Percentiles rank a stretch among this genome's conserved stretches.
phyloP scores from a whole-genome alignment of 2,888 invertebrate species.

The Sericinus montela region DNA sequence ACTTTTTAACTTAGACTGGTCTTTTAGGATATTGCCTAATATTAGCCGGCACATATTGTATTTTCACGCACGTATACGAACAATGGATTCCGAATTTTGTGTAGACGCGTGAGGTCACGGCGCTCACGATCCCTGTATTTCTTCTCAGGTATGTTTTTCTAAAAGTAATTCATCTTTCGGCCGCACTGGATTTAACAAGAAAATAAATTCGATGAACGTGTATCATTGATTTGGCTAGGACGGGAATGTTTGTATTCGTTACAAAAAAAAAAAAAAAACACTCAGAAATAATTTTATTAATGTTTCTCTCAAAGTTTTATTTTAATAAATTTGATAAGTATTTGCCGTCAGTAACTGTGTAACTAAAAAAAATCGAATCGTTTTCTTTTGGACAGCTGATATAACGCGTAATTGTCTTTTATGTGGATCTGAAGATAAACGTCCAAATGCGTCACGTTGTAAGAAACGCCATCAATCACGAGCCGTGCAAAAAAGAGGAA shows the following conservation, averaged over 20 bases:
- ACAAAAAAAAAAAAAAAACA: background rate
- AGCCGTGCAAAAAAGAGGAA: constrained; percentile 47
- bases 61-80: constrained; percentile 61
- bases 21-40: constrained; percentile 47
- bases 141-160: constrained; percentile 29
- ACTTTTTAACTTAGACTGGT: constrained; percentile 22
- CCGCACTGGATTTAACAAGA: constrained; percentile 17
- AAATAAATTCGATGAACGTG: background rate
- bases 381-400: constrained; percentile 24
- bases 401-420: constrained; percentile 49
- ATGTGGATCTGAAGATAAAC: constrained; percentile 37
- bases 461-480: constrained; percentile 68
- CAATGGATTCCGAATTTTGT: constrained; percentile 58
- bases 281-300: no score
- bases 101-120: constrained; percentile 61
- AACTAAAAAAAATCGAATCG: constrained; percentile 5
- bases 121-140: constrained; percentile 40
- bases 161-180: constrained; percentile 48
- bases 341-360: background rate
- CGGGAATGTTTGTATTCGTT: background rate
- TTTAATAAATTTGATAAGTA: background rate
- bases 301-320: background rate
- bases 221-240: background rate
- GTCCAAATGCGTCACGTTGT: constrained; percentile 47
- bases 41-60: constrained; percentile 41